Conservation (phyloP, 2,113 vertebrate genomes). For the Carollia perspicillata region DNA sequence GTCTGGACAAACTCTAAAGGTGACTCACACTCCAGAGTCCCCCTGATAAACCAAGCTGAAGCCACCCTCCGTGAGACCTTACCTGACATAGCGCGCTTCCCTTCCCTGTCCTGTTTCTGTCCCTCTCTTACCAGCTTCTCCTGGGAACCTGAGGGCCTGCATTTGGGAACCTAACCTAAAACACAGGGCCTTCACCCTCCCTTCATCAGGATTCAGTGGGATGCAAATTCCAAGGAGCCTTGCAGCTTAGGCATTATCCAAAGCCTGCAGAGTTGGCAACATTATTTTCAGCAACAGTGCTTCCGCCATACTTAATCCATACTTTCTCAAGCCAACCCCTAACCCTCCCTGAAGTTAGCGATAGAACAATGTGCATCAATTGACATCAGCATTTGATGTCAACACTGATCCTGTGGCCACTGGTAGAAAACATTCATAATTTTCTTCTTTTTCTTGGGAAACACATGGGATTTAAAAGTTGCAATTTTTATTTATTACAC, state of each 20-base stretch:
- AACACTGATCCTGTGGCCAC: neutral
- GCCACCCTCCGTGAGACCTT: neutral
- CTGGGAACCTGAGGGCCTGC: neutral
- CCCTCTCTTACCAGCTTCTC: no score
- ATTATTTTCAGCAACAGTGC: neutral
- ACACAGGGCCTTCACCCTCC: neutral
- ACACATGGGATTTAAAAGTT: neutral
- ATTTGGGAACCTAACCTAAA: neutral
- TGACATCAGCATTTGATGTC: neutral
- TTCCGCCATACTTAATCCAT: neutral
- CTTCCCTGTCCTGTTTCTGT: neutral
- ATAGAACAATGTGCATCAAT: neutral
- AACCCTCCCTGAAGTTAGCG: neutral
- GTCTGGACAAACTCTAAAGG: neutral
- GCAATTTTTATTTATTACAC: neutral
- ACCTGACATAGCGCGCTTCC: neutral
- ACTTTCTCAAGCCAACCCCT: neutral
- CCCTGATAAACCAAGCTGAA: neutral
- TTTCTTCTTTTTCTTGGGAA: neutral
- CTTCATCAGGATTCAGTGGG: neutral
- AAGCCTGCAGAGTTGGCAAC: neutral
- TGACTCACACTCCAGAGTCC: neutral
- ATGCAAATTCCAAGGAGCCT: neutral
- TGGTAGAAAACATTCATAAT: neutral
- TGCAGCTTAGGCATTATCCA: no score